phyloP scores from a whole-genome alignment of 1,140 invertebrate genomes.

The Halyomorpha halys region DNA sequence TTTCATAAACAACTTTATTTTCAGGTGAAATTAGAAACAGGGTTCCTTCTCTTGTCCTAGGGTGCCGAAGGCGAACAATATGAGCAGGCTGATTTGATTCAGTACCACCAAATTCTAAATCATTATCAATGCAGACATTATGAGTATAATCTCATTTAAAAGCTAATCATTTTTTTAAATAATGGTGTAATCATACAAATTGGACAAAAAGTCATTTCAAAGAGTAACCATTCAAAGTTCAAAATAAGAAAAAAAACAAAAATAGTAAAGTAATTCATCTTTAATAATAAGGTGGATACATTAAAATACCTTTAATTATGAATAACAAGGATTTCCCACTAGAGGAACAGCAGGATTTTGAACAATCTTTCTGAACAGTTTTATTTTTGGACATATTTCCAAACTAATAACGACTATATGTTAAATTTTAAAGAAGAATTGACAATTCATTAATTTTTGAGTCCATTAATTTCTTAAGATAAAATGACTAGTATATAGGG shows the following conservation, averaged over 20 bases:
- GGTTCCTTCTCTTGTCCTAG: slow-evolving; percentile 45
- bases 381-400: slow-evolving; percentile 3
- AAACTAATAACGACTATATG: not conserved
- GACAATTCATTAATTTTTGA: no score
- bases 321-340: not conserved
- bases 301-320: slow-evolving; percentile 4
- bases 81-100: not conserved
- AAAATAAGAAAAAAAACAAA: no score
- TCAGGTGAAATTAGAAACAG: slow-evolving; percentile 50
- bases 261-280: no score
- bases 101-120: slow-evolving; percentile 4
- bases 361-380: not conserved
- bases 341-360: not conserved
- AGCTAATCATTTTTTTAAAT: no score
- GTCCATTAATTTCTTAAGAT: no score
- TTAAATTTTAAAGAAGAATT: not conserved
- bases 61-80: slow-evolving; percentile 61
- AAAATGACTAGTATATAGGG: no score
- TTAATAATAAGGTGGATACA: no score
- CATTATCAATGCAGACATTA: not conserved
- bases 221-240: no score
- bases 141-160: no score
- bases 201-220: no score
- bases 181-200: no score
- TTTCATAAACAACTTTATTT: slow-evolving; percentile 49